Evolutionary conservation across 2,113 vertebrate species (phyloP), one percentile per base, ranked within the genome.

Genomic region (Bubalus kerabau): DNA sequence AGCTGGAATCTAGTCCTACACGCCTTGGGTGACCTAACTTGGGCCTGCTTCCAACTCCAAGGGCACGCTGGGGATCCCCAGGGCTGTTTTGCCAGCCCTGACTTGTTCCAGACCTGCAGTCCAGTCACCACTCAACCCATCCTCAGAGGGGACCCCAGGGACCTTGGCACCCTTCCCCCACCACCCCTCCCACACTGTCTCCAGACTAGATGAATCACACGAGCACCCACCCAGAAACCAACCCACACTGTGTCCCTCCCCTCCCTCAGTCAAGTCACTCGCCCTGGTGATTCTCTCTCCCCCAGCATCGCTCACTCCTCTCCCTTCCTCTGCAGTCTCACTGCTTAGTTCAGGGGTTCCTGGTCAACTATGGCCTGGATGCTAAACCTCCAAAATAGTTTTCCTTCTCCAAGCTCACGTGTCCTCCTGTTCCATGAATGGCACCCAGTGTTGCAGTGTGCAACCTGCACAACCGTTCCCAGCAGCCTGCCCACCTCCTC

Each of bases 21-120:
- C 0, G 10, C 57, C n/a, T n/a, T 3, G 0, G 28, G 50, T 7
- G 52, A 67, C 59, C 43, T 15, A 28, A 11, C 4, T 40, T 43
- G 52, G 96, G 91, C 88, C 59, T 21, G 8, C 89, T 78, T 87
- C 60, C 56, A 78, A 26, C 12, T 43, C 92, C 54, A 62, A 59
- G 32, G n/a, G 46, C 12, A 21, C 6, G 24, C 5, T 14, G 2
- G 17, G 26, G 87, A 91, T 23, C 11, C 78, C 76, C 12, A 0
- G 43, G 56, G 56, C 93, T 59, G 48, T 17, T 83, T 36, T 57
- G 43, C 87, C 13, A 81, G 83, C 32, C 74, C 21, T 1, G 52
- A 62, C 83, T 60, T 60, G 83, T 59, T 84, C n/a, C 59, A 28
- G 56, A 24, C 19, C n/a, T 50, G 17, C 40, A 30, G 87, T 14